A percentile compares a stretch with the other conserved stretches of the same genome.
These are phyloP conservation scores for Gymnorhina tibicen DNA, from an alignment of 2,113 vertebrate species.

Conservation along the genomic window DNA sequence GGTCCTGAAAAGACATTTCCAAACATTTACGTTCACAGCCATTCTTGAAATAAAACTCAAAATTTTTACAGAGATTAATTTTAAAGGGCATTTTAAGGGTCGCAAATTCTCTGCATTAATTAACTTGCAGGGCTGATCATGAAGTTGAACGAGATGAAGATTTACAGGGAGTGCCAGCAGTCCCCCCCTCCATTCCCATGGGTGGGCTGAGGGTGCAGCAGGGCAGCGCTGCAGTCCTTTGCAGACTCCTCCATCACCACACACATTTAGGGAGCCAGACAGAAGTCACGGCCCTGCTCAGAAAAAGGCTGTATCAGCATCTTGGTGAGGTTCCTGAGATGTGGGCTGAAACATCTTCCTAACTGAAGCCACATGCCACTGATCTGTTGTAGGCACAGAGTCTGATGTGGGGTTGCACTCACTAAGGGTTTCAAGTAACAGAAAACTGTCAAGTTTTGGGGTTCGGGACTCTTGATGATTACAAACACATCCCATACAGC, in stretches of 20 bases:
- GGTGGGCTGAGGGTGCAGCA: not conserved
- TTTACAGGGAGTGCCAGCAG: not conserved
- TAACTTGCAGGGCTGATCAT: not conserved
- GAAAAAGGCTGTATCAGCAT: not conserved
- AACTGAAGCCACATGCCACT: not conserved
- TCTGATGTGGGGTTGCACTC: not conserved
- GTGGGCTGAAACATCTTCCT: not conserved
- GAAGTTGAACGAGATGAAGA: not conserved
- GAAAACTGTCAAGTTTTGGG: not conserved
- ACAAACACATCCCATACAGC: accelerated
- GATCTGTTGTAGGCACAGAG: not conserved
- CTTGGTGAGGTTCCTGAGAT: not conserved
- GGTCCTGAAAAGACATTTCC: not conserved
- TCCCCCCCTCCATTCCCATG: not conserved
- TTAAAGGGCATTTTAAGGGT: not conserved
- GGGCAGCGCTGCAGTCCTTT: not conserved
- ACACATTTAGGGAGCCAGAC: not conserved
- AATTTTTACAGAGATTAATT: not conserved
- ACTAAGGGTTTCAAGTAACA: not conserved
- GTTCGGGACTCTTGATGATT: not conserved
- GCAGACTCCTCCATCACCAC: not conserved
- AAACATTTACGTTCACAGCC: not conserved
- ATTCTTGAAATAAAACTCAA: not conserved
- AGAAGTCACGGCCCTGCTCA: not conserved
- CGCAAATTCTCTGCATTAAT: not conserved